Base-by-base conservation (phyloP, 1,140 invertebrate species). In the Drosophila subpulchrella region DNA sequence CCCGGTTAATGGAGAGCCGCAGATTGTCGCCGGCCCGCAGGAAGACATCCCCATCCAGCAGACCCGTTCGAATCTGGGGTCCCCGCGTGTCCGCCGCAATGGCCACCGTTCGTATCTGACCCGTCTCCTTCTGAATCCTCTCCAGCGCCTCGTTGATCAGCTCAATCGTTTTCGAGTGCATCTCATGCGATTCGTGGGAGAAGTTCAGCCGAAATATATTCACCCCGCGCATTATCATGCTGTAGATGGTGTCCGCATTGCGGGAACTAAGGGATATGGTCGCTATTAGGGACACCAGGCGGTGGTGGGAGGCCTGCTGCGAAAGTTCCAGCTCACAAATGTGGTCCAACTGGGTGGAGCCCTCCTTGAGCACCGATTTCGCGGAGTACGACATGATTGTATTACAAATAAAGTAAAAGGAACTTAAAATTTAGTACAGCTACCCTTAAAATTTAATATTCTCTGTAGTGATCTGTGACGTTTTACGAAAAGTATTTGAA, bases 151-250 rank as follows among this genome's bases (percentile, higher is more conserved):
- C 92, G 20, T 98, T 93, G 17, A 98, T 95, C 92, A 98, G 98
- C 20, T 94, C 93, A 74, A 99, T 98, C 0, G 98, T 98, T 76
- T 96, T 95, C 0, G 94, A 95, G 91, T 99, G 98, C 92, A 98
- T 98, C 92, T 99, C 98, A 89, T 99, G 96, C 0, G 98, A 96
- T 54, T 98, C 98, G 92, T 99, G 98, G 4, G 98, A 98, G 93
- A 99, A 99, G 93, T 99, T 99, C 92, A 99, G 94, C 53, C 99
- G 95, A 17, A 98, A 98, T 58, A 99, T 96, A 86, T 99, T 99
- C 97, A 99, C 99, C 7, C 98, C 99, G 8, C 96, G 97, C 76
- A 97, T 95, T 91, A 99, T 98, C 98, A 99, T 98, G 81, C 98
- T 95, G 88, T 98, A 96, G 30, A 99, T 93, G 78, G 95, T 97